These are phyloP conservation scores for Parthenolecanium corni DNA, from an alignment of 2,888 invertebrate species.

Conservation along the genomic window DNA sequence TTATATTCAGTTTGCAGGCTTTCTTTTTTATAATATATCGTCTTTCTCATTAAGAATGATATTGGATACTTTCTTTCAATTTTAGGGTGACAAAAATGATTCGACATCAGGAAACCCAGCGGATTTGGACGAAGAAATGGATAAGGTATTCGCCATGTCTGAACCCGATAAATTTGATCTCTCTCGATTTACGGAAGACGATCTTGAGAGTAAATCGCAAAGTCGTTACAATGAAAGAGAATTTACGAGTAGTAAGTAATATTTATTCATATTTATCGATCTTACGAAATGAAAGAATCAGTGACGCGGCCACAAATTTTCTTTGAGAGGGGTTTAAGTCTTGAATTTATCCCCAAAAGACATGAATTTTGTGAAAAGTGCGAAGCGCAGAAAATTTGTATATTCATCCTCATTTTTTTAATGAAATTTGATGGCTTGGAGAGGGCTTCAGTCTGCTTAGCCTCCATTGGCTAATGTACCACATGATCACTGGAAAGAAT, in stretches of 20 bases:
- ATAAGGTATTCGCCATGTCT: slow-evolving; percentile 66
- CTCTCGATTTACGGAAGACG: slow-evolving; percentile 40
- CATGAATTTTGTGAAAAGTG: background rate
- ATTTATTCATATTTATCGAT: background rate
- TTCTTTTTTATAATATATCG: no score
- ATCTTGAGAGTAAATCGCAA: slow-evolving; percentile 2
- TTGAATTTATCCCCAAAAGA: no score
- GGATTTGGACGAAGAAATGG: slow-evolving; percentile 76
- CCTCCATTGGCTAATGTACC: no score
- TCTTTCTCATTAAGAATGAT: no score
- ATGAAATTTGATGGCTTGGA: no score
- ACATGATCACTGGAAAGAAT: no score
- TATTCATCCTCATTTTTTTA: no score
- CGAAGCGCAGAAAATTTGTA: no score
- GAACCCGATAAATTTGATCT: slow-evolving; percentile 51
- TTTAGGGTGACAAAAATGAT: slow-evolving; percentile 16
- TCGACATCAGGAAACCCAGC: slow-evolving; percentile 1
- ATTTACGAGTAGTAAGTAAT: background rate
- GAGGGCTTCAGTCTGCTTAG: no score
- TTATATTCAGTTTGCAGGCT: no score
- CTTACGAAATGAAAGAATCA: background rate
- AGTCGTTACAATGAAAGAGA: slow-evolving; percentile 18
- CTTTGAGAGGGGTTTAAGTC: background rate
- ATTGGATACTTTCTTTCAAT: background rate
- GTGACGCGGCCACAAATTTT: background rate